phyloP scores from a whole-genome alignment of 2,797 vertebrate species.

The Coilia nasus region DNA sequence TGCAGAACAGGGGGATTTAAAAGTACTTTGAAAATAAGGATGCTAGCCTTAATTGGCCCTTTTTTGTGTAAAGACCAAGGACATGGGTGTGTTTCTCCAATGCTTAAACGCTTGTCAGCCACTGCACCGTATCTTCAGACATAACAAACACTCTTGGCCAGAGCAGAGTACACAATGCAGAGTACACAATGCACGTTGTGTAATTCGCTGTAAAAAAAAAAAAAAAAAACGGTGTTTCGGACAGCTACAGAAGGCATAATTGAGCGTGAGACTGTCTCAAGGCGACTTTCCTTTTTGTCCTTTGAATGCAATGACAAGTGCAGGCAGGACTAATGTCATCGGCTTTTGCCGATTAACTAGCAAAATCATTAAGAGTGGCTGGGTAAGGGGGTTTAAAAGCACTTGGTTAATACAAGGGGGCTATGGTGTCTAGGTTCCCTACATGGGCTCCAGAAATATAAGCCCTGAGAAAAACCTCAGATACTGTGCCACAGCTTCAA shows the following conservation, averaged over 20 bases:
- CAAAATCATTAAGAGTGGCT: neutral
- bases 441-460: conserved; percentile 42
- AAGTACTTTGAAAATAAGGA: neutral
- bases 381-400: conserved; percentile 54
- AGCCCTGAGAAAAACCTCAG: conserved; percentile 56
- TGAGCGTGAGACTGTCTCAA: neutral
- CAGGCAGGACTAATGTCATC: conserved; percentile 48
- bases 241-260: conserved; percentile 8
- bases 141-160: neutral
- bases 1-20: neutral
- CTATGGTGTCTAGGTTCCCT: conserved; percentile 42
- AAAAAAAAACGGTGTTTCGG: neutral
- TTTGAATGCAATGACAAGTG: conserved; percentile 48
- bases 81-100: neutral
- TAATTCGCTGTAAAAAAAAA: neutral
- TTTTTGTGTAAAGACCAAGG: neutral
- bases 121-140: neutral
- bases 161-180: neutral
- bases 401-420: conserved; percentile 57
- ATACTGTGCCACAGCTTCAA: conserved; percentile 53
- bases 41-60: neutral
- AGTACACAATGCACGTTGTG: neutral
- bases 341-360: neutral
- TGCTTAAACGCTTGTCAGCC: neutral
- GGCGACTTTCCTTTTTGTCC: conserved; percentile 21